Conservation (phyloP, 1,140 invertebrate genomes). For the Drosophila bocqueti region DNA sequence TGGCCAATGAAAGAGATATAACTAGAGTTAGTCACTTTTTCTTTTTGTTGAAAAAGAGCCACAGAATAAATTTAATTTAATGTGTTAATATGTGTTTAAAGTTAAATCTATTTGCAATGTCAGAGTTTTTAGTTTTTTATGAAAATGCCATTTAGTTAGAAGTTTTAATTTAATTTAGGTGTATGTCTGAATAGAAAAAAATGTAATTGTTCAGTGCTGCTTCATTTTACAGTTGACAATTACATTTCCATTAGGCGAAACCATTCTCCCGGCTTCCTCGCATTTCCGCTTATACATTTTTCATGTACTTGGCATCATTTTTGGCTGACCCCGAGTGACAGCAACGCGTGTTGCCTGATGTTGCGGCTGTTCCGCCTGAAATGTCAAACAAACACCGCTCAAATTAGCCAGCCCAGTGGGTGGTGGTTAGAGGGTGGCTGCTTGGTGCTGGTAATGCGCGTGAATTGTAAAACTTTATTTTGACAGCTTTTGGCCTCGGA, state of each 20-base stretch:
- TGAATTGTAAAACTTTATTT: conserved; percentile 81
- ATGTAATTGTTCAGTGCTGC: conserved; percentile 8
- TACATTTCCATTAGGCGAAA: conserved; percentile 72
- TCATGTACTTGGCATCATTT: conserved; percentile 62
- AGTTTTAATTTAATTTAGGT: too few species aligned
- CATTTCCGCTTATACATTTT: conserved; percentile 57
- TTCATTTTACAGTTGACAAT: conserved; percentile 71
- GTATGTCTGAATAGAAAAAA: background rate
- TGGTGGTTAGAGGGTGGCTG: background rate
- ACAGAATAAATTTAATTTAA: too few species aligned
- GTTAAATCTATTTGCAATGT: too few species aligned
- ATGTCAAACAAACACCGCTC: conserved; percentile 74
- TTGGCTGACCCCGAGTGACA: conserved; percentile 56
- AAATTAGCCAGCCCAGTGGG: conserved; percentile 70
- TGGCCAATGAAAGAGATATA: background rate
- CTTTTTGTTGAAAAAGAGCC: too few species aligned
- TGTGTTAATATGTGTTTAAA: too few species aligned
- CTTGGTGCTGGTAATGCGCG: conserved; percentile 40
- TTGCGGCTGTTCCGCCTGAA: conserved; percentile 70
- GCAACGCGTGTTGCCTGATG: conserved; percentile 63
- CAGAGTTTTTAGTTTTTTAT: background rate
- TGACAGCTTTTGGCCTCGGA: conserved; percentile 73
- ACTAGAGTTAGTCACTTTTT: too few species aligned
- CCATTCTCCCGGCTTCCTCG: conserved; percentile 15
- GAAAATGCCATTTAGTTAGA: too few species aligned